Base-by-base conservation (phyloP, 2,888 invertebrate genomes). In the Sympetrum striolatum region DNA sequence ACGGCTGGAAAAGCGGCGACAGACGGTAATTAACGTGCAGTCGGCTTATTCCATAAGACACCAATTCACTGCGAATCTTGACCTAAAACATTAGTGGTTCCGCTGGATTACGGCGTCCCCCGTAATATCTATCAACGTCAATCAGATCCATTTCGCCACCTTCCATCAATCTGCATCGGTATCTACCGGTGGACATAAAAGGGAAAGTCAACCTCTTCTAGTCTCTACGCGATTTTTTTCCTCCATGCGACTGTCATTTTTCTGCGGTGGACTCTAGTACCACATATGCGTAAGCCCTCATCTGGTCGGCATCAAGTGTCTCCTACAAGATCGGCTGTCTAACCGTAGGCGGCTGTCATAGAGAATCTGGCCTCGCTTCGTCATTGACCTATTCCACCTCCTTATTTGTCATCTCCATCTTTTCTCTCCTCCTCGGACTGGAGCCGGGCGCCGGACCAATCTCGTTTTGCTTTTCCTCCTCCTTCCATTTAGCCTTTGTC, bases 261-360 rank as follows among this genome's bases (percentile, higher is more conserved):
- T 31, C 86, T 86, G 86, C 86, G 86, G 86, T 86, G 86, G 82
- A 31, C 82, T 58, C 82, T 37, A 60, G 86, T 53, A 86, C 86
- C 86, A 60, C 37, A 22, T 86, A 86, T 86, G 86, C 60, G 60
- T 35, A 86, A 64, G 60, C 86, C 60, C 86, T 60, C 60, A 37
- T 37, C 60, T 60, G 60, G 37, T 31, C n/a, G 86, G 86, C 86
- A 60, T 86, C 86, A 60, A 60, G 86, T 86, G 86, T 86, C 86
- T 86, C 60, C 86, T 35, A 37, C 39, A 35, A 86, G 58, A 86
- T 86, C 86, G 60, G 35, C 60, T 86, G 22, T 86, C 86, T n/a
- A 60, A 86, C 86, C 86, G 60, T 60, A 60, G 60, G 60, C 86
- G 86, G 86, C 86, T 86, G 86, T 86, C 86, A 53, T 86, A 86